Evolutionary conservation across 2,888 invertebrate species (phyloP), one percentile per base, ranked within the genome.

Genomic region (Thalpophila matura): DNA sequence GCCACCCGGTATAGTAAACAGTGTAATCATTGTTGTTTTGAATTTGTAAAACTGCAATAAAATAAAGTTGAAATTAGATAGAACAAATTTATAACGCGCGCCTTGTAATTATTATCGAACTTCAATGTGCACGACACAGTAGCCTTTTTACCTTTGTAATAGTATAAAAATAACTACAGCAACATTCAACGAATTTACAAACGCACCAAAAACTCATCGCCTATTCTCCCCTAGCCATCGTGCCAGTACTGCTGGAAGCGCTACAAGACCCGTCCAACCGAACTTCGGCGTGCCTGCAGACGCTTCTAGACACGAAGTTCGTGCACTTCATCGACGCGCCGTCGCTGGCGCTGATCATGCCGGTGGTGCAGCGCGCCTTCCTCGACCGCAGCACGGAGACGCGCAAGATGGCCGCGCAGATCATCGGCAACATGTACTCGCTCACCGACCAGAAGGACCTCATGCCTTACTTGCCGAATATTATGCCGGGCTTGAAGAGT

Each of bases 261-360:
- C 95, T 99, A 0, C 99, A 99, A 90, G 99, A 99, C 95, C 99
- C 99, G 2, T 98, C 99, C 0, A 97, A 98, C 89, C 99, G 98
- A 90, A 99, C 99, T 0, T 98, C 98, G 0, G 96, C 96, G 0
- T 99, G 99, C 85, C 96, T 99, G n/a, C 98, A 99, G 88, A 98
- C 98, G 0, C 95, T 99, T 24, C 91, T 99, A n/a, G 98, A 98
- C 91, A 99, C 98, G 0, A 98, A 99, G 91, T 99, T 99, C 94
- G 99, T 99, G 40, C 99, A 99, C 93, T 99, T 99, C 93, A 99
- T 99, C 84, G 99, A 99, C 92, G 99, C 99, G 2, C 99, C 99
- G 0, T 99, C 99, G 0, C 95, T 99, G 20, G 99, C 99, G 61
- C 96, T 99, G 53, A 99, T 99, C 84, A 99, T 99, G 99, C 99